phyloP scores from a whole-genome alignment of 53 echinoderm and acorn worm species.

The Echinometra lucunter region DNA sequence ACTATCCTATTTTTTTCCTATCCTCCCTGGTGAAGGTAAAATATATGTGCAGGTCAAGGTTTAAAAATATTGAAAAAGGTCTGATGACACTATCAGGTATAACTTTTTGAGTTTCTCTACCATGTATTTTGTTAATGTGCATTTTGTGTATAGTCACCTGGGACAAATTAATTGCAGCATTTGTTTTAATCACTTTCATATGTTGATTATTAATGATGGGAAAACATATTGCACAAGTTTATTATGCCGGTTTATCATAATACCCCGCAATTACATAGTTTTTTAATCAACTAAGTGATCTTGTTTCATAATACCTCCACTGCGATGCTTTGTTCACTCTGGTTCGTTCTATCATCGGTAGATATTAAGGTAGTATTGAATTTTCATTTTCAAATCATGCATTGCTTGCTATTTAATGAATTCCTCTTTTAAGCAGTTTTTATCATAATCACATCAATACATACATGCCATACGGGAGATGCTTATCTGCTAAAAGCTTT shows the following conservation, averaged over 20 bases:
- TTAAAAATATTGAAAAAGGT: not conserved
- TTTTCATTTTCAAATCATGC: not conserved
- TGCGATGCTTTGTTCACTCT: not conserved
- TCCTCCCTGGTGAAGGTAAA: too few relatives aligned
- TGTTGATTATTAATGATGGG: not conserved
- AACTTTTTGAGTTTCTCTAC: not conserved
- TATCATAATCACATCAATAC: slow-evolving; percentile 10
- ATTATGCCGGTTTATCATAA: not conserved
- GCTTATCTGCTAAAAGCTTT: slow-evolving; percentile 12
- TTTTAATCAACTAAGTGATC: slow-evolving; percentile 11
- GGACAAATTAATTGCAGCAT: too few relatives aligned
- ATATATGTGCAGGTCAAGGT: too few relatives aligned
- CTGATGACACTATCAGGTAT: not conserved
- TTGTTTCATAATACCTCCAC: not conserved
- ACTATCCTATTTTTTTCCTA: too few relatives aligned
- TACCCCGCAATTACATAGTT: not conserved
- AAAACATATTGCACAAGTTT: not conserved
- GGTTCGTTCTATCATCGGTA: not conserved
- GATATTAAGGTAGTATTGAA: not conserved
- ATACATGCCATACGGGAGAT: not conserved
- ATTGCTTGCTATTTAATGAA: slow-evolving; percentile 10
- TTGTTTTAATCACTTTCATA: not conserved
- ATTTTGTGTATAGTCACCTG: not conserved
- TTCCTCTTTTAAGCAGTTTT: slow-evolving; percentile 18
- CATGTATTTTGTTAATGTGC: not conserved